Conservation (phyloP, 30 jellyfish, hydroid and myxozoan genomes). For the Hydractinia symbiolongicarpus region DNA sequence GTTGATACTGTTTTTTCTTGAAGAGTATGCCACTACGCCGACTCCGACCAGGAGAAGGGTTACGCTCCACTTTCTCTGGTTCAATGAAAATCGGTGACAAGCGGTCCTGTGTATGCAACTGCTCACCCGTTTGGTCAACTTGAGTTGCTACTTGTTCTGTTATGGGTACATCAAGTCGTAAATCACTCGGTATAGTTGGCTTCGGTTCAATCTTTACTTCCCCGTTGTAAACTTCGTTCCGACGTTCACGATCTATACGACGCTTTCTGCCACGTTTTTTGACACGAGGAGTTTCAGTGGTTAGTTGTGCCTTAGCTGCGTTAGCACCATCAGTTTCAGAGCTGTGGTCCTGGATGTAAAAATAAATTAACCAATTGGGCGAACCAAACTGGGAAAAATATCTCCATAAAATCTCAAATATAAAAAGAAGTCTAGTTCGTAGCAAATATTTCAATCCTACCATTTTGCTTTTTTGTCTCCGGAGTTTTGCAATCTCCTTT, state of each 20-base stretch:
- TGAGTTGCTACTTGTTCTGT: slow-evolving; percentile 12
- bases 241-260: not conserved
- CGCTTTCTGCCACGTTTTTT: slow-evolving; percentile 37
- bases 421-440: too few relatives aligned
- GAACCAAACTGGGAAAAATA: too few relatives aligned
- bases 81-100: not conserved
- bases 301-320: too few relatives aligned
- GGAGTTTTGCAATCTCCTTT: slow-evolving; percentile 68
- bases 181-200: not conserved
- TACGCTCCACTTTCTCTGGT: slow-evolving; percentile 25
- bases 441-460: slow-evolving; percentile 20
- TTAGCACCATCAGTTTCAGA: too few relatives aligned
- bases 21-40: slow-evolving; percentile 93
- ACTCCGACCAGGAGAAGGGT: slow-evolving; percentile 98
- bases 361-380: too few relatives aligned
- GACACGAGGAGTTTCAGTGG: slow-evolving; percentile 5
- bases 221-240: slow-evolving; percentile 16
- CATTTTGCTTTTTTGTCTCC: slow-evolving; percentile 52
- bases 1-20: slow-evolving; percentile 78
- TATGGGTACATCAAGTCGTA: slow-evolving; percentile 8
- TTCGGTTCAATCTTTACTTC: slow-evolving; percentile 31
- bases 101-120: not conserved
- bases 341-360: too few relatives aligned
- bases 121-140: not conserved
- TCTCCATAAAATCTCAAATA: too few relatives aligned